Evolutionary conservation across 2,888 invertebrate species (phyloP).

Genomic region (Acleris literana): DNA sequence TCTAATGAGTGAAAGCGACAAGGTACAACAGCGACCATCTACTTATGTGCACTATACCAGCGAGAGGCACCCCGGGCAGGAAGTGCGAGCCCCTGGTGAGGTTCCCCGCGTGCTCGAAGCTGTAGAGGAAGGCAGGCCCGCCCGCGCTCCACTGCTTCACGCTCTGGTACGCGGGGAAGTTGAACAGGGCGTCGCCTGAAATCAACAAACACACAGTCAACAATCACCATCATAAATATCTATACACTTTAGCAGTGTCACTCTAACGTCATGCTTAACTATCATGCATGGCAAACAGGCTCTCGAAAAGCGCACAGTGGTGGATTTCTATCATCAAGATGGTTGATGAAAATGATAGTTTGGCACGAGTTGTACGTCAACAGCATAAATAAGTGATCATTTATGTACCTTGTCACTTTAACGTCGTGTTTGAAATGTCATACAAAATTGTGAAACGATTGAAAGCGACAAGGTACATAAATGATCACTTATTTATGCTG

Average conservation of each 20-base stretch:
- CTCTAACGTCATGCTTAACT: neutral
- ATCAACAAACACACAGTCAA: conserved; percentile 3
- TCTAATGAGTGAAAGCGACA: neutral
- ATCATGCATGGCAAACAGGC: neutral
- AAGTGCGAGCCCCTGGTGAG: conserved; percentile 85
- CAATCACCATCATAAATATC: neutral
- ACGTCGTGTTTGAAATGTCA: too few relatives aligned
- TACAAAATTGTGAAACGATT: too few relatives aligned
- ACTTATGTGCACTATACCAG: conserved; percentile 58
- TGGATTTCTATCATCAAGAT: too few relatives aligned
- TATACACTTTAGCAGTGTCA: neutral
- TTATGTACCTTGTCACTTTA: too few relatives aligned
- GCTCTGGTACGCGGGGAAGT: conserved; percentile 89
- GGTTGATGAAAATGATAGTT: too few relatives aligned
- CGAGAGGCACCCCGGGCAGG: conserved; percentile 86
- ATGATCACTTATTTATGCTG: too few relatives aligned
- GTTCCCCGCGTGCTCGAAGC: conserved; percentile 88
- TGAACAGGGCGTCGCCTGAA: conserved; percentile 89
- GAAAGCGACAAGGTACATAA: too few relatives aligned
- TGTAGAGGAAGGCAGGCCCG: conserved; percentile 87
- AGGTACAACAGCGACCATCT: neutral
- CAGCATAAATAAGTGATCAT: too few relatives aligned
- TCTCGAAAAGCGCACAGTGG: too few relatives aligned
- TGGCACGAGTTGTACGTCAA: too few relatives aligned
- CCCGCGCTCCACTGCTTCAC: conserved; percentile 87